phyloP scores from a whole-genome alignment of 1,140 invertebrate species.

The Drosophila ironensis region DNA sequence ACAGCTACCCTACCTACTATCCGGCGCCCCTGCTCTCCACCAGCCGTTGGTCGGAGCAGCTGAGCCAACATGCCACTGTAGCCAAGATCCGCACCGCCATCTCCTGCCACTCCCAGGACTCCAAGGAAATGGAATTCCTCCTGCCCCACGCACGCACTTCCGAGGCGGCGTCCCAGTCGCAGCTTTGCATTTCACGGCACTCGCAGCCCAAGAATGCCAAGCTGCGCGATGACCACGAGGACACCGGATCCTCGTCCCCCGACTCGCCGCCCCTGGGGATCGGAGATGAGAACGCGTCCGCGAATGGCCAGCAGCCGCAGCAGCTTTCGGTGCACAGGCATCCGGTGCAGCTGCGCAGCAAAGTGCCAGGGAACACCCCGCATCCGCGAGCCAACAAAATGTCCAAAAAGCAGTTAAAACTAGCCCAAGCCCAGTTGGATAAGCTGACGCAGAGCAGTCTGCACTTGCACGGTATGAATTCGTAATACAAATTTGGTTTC shows the following conservation, averaged over 20 bases:
- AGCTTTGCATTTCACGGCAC: conserved; percentile 65
- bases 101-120: conserved; percentile 61
- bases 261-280: conserved; percentile 7
- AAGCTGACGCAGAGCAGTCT: conserved; percentile 92
- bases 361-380: conserved; percentile 81
- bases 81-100: conserved; percentile 74
- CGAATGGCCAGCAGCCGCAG: conserved; percentile 51
- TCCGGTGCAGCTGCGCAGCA: conserved; percentile 53
- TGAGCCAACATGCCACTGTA: conserved; percentile 67
- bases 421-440: conserved; percentile 86
- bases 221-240: conserved; percentile 48
- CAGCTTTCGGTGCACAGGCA: conserved; percentile 66
- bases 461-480: conserved; percentile 91
- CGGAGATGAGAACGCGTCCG: conserved; percentile 51
- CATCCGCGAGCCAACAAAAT: conserved; percentile 82
- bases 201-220: conserved; percentile 67
- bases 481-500: background rate
- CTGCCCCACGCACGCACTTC: conserved; percentile 55
- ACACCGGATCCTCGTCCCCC: conserved; percentile 9
- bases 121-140: conserved; percentile 82
- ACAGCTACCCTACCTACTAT: conserved; percentile 51
- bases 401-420: conserved; percentile 85
- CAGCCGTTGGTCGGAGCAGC: conserved; percentile 74
- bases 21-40: conserved; percentile 42
- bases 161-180: conserved; percentile 31